Percentiles rank a stretch among this genome's conserved stretches.
Evolutionary conservation across 2,797 vertebrate species (phyloP).

Genomic region (Phalloptychus januarius): DNA sequence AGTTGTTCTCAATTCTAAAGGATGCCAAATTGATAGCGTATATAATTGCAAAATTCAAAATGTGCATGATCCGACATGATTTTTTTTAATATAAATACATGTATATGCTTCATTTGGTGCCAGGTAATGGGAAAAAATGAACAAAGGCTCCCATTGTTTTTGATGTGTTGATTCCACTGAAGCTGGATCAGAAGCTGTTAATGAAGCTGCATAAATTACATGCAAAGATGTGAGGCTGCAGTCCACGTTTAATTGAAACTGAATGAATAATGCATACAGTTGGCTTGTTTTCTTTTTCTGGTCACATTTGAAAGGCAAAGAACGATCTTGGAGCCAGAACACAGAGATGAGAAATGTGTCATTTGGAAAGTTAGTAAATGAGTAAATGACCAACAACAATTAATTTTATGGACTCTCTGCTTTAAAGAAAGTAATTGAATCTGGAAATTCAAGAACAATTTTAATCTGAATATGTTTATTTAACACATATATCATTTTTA

Average conservation of each 20-base stretch:
- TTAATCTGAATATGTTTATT: conserved; percentile 3
- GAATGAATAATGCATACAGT: conserved; percentile 73
- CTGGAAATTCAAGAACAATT: background rate
- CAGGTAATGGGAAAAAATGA: conserved; percentile 39
- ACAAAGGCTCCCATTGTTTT: conserved; percentile 60
- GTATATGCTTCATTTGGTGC: conserved; percentile 35
- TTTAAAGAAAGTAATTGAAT: conserved; percentile 14
- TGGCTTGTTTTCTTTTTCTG: conserved; percentile 36
- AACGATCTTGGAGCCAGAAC: conserved; percentile 38
- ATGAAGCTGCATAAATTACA: conserved; percentile 70
- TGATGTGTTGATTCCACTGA: conserved; percentile 64
- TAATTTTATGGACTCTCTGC: conserved; percentile 14
- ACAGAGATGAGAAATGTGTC: conserved; percentile 40
- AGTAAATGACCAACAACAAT: conserved; percentile 23
- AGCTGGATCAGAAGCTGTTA: conserved; percentile 61
- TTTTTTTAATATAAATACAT: conserved; percentile 20
- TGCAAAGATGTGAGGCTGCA: conserved; percentile 64
- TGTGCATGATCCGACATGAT: background rate
- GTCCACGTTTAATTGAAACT: conserved; percentile 68
- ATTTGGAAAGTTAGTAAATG: conserved; percentile 24
- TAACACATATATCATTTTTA: background rate
- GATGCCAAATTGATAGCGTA: background rate
- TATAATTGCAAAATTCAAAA: background rate
- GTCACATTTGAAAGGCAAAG: conserved; percentile 58
- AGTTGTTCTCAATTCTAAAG: background rate